These are phyloP conservation scores for Scaptodrosophila latifasciaeformis DNA, from an alignment of 2,888 invertebrate species.

Conservation along the genomic window DNA sequence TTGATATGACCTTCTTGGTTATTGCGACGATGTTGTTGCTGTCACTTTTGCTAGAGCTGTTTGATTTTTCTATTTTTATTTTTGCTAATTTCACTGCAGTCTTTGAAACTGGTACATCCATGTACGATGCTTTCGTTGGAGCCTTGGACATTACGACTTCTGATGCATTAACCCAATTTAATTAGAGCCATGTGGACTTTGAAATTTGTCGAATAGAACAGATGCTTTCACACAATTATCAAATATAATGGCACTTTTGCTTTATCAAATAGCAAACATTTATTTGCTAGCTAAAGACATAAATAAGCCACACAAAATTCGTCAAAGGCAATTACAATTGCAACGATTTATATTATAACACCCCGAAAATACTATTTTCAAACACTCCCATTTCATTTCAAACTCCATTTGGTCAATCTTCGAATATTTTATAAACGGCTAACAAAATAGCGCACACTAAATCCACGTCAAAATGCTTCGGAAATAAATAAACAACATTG, in stretches of 20 bases:
- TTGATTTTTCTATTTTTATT: conserved; percentile 16
- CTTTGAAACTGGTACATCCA: too few relatives aligned
- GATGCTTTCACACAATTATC: too few relatives aligned
- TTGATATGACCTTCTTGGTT: too few relatives aligned
- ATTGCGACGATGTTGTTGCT: conserved; percentile 27
- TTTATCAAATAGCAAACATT: too few relatives aligned
- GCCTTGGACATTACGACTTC: too few relatives aligned
- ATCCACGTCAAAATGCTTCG: conserved; percentile 48
- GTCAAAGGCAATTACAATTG: conserved; percentile 44
- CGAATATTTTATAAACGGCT: conserved; percentile 54
- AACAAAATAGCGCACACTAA: conserved; percentile 61
- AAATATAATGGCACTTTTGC: too few relatives aligned
- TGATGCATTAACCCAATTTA: too few relatives aligned
- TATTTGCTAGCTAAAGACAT: too few relatives aligned
- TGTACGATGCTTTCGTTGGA: too few relatives aligned
- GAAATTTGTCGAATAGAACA: conserved; percentile 48
- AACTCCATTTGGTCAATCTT: too few relatives aligned
- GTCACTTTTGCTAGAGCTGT: conserved; percentile 10
- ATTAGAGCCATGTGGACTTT: conserved; percentile 50
- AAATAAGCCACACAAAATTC: conserved; percentile 21
- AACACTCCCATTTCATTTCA: too few relatives aligned
- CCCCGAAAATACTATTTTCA: not conserved
- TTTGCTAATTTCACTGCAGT: too few relatives aligned
- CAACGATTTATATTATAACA: conserved; percentile 6
- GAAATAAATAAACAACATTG: conserved; percentile 51